phyloP scores from a whole-genome alignment of 1,140 invertebrate species.

The Grapholita molesta region DNA sequence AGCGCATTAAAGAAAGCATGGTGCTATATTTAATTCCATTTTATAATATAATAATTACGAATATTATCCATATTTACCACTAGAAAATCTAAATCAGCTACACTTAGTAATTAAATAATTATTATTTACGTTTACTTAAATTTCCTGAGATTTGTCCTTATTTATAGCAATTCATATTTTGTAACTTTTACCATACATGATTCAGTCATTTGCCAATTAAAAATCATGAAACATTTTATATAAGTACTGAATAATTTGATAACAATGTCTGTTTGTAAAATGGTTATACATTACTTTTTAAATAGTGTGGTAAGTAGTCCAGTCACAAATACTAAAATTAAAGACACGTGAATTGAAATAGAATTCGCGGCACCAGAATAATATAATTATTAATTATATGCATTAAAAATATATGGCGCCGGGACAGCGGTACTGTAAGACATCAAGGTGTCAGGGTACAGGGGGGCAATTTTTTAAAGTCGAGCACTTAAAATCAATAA shows the following conservation, averaged over 20 bases:
- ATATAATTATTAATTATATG: neutral
- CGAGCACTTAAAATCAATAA: no score
- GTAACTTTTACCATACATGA: neutral
- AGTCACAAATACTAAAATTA: neutral
- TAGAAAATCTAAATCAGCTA: neutral
- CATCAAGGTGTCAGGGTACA: no score
- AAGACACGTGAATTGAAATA: neutral
- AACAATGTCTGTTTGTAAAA: neutral
- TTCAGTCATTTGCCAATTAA: slow-evolving; percentile 2
- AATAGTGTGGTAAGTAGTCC: neutral
- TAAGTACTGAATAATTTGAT: neutral
- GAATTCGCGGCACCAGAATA: neutral
- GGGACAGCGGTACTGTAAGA: neutral
- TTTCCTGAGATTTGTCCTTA: slow-evolving; percentile 2
- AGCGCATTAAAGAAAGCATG: neutral
- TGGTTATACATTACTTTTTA: neutral
- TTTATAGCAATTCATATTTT: slow-evolving; percentile 1
- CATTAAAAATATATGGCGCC: neutral
- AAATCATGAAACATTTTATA: neutral
- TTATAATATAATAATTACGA: slow-evolving; percentile 4
- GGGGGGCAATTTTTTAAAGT: no score
- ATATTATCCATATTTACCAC: neutral
- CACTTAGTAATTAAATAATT: neutral
- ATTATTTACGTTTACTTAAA: neutral
- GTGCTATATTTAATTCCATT: slow-evolving; percentile 1